A percentile compares a stretch with the other conserved stretches of the same genome.
Evolutionary conservation across 2,113 vertebrate genomes (phyloP).

Genomic region (Nipponia nippon): DNA sequence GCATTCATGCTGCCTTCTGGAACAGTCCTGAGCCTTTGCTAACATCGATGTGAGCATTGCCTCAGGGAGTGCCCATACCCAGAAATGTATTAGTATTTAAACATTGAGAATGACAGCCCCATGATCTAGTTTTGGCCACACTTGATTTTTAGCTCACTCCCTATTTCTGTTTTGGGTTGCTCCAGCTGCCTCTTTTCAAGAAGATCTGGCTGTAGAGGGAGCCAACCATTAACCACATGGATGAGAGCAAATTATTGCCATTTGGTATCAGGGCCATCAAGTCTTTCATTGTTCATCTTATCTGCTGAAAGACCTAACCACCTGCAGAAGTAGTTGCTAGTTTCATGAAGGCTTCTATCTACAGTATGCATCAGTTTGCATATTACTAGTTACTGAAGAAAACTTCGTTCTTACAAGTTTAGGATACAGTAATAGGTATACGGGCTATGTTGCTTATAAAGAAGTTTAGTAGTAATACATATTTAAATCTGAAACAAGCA

Average conservation of each 20-base stretch:
- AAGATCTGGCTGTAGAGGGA: not conserved
- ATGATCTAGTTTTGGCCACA: not conserved
- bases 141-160: not conserved
- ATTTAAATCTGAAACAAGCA: not conserved
- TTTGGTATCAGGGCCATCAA: not conserved
- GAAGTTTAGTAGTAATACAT: not conserved
- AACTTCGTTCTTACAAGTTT: not conserved
- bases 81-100: not conserved
- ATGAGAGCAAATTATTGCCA: not conserved
- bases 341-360: not conserved
- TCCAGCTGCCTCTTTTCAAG: not conserved
- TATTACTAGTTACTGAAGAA: not conserved
- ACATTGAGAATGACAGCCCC: not conserved
- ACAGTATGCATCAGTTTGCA: not conserved
- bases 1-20: not conserved
- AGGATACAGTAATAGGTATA: not conserved
- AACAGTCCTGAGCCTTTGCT: rapidly evolving
- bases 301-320: not conserved
- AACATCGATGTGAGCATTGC: rapidly evolving
- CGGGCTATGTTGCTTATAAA: not conserved
- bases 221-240: rapidly evolving
- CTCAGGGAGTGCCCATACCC: not conserved
- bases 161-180: not conserved
- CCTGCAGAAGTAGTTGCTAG: not conserved
- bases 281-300: not conserved